These are phyloP conservation scores for Equus przewalskii DNA, from an alignment of 2,113 vertebrate genomes.

Conservation along the genomic window DNA sequence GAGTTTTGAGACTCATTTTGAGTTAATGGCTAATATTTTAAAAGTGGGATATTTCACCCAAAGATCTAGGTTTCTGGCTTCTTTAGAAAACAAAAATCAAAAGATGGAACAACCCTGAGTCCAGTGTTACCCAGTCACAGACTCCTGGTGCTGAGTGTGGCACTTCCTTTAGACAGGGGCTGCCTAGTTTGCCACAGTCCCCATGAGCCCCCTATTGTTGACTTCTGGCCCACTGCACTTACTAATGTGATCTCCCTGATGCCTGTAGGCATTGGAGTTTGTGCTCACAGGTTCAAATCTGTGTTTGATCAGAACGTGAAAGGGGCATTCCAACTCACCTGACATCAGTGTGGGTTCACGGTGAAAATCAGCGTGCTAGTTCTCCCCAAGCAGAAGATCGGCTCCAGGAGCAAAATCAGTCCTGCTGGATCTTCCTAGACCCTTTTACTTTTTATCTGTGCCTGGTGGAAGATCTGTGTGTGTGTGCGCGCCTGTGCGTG, in stretches of 20 bases:
- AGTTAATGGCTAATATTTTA: background rate
- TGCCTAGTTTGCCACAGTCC: background rate
- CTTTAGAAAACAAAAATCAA: background rate
- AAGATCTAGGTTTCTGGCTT: background rate
- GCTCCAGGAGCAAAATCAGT: no score
- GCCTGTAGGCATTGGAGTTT: background rate
- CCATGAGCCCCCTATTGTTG: no score
- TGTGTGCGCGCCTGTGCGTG: background rate
- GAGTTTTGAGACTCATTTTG: background rate
- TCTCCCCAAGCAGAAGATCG: background rate
- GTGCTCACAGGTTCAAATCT: background rate
- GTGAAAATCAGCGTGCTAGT: background rate
- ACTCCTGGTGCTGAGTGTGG: background rate
- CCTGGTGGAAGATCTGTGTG: no score
- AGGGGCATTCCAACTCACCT: background rate
- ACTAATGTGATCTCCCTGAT: background rate
- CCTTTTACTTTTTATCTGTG: background rate
- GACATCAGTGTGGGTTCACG: fast-evolving
- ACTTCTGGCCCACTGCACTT: background rate
- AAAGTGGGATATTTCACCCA: background rate
- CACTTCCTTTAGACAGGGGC: background rate
- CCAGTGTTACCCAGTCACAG: background rate
- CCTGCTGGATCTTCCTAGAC: background rate
- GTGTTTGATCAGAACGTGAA: background rate
- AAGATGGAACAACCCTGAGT: background rate